Percentiles rank a stretch among this genome's conserved stretches.
These are phyloP conservation scores for Phrynosoma platyrhinos DNA, from an alignment of 2,113 vertebrate genomes.

Conservation along the genomic window DNA sequence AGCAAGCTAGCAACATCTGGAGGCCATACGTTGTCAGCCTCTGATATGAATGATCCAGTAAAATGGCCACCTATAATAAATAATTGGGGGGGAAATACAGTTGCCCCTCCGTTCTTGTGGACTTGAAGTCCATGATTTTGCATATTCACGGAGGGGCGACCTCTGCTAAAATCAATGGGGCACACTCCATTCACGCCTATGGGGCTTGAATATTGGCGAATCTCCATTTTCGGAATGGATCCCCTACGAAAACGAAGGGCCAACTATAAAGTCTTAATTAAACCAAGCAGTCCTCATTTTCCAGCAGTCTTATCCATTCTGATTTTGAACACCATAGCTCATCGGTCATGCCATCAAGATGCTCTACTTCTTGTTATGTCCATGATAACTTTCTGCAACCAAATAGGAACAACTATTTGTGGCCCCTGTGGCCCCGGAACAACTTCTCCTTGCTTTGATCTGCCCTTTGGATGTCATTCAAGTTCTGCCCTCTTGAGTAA, in stretches of 20 bases:
- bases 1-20: no score
- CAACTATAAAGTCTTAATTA: not conserved
- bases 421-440: accelerated
- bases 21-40: no score
- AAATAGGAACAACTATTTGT: constrained; percentile 38
- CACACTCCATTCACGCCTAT: no score
- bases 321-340: not conserved
- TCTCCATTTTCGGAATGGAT: no score
- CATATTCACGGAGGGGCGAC: no score
- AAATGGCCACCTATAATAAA: not conserved
- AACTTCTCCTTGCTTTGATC: not conserved
- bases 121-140: no score
- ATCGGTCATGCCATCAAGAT: not conserved
- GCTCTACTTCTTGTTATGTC: not conserved
- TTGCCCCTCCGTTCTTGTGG: no score
- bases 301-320: not conserved
- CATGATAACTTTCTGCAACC: not conserved
- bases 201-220: no score
- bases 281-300: not conserved
- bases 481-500: not conserved
- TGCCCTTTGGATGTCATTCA: not conserved
- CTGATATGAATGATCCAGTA: not conserved
- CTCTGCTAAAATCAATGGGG: no score
- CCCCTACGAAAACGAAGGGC: no score
- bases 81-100: not conserved